These are phyloP conservation scores for Diadumene lineata DNA, from an alignment of 92 coral and sea anemone genomes.

Conservation along the genomic window DNA sequence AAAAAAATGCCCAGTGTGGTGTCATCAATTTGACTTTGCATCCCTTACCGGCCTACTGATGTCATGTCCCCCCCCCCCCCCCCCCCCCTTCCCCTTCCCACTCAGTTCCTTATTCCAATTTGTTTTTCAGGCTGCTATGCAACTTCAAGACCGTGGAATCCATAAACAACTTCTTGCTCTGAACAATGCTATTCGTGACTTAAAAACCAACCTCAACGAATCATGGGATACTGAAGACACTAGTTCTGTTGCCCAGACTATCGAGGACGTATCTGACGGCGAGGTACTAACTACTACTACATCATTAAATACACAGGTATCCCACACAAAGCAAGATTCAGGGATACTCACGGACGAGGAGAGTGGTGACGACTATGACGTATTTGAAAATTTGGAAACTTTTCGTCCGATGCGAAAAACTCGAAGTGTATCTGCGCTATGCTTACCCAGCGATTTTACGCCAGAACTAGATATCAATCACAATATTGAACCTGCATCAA, in stretches of 20 bases:
- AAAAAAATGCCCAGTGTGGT: too few relatives aligned
- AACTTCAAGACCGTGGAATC: conserved; percentile 55
- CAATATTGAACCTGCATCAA: not conserved
- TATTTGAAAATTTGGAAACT: conserved; percentile 1
- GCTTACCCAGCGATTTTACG: conserved; percentile 1
- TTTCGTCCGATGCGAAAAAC: conserved; percentile 6
- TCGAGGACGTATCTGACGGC: conserved; percentile 36
- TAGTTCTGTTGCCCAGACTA: conserved; percentile 5
- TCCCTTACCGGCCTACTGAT: too few relatives aligned
- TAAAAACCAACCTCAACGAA: conserved; percentile 40
- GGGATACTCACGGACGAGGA: conserved; percentile 66
- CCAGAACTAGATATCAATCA: conserved; percentile 32
- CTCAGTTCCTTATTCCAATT: not conserved
- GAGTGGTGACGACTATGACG: conserved; percentile 44
- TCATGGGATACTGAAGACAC: conserved; percentile 40
- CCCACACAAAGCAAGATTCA: conserved; percentile 66
- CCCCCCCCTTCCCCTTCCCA: too few relatives aligned
- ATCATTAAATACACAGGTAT: conserved; percentile 39
- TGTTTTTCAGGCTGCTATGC: conserved; percentile 58
- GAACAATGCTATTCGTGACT: conserved; percentile 34
- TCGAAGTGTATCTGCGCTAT: conserved; percentile 19
- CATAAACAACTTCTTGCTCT: conserved; percentile 60
- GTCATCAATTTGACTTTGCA: too few relatives aligned
- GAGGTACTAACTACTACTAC: conserved; percentile 17
- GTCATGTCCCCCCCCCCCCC: too few relatives aligned